These are phyloP conservation scores for Pipa parva DNA, from an alignment of 2,113 vertebrate genomes.

Conservation along the genomic window DNA sequence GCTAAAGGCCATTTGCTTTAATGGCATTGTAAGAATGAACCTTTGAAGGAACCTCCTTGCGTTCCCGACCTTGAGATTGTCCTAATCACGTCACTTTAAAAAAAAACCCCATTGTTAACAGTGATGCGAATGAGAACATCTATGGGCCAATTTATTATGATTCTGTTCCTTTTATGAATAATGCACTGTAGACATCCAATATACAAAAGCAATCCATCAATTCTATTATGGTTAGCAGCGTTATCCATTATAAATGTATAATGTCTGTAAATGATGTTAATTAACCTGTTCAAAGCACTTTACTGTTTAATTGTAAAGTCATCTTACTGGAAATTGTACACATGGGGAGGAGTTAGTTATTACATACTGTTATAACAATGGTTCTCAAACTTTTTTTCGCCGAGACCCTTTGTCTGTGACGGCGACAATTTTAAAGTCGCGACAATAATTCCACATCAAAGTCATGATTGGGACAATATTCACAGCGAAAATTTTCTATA, in stretches of 20 bases:
- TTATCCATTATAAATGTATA: conserved; percentile 13
- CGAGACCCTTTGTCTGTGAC: too few species aligned
- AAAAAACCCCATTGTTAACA: conserved; percentile 11
- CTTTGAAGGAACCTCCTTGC: neutral
- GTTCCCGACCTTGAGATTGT: neutral
- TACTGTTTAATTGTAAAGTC: neutral
- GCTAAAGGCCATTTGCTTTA: neutral
- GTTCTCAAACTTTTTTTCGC: too few species aligned
- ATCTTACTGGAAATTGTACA: neutral
- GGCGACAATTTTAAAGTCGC: too few species aligned
- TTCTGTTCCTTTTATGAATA: neutral
- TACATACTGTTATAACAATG: neutral
- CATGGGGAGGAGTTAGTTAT: neutral
- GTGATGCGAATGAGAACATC: neutral
- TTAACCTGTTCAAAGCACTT: neutral
- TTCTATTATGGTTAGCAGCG: conserved; percentile 1
- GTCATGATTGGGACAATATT: too few species aligned
- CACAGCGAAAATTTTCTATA: too few species aligned
- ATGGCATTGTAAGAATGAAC: neutral
- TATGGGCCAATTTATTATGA: conserved; percentile 6
- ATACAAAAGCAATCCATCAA: conserved; percentile 10
- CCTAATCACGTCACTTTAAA: neutral
- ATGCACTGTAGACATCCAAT: conserved; percentile 2
- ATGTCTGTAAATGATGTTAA: conserved; percentile 6
- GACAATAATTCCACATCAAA: too few species aligned